Evolutionary conservation across 2,888 invertebrate genomes (phyloP), one percentile per base, ranked within the genome.

Genomic region (Aporophyla lueneburgensis): DNA sequence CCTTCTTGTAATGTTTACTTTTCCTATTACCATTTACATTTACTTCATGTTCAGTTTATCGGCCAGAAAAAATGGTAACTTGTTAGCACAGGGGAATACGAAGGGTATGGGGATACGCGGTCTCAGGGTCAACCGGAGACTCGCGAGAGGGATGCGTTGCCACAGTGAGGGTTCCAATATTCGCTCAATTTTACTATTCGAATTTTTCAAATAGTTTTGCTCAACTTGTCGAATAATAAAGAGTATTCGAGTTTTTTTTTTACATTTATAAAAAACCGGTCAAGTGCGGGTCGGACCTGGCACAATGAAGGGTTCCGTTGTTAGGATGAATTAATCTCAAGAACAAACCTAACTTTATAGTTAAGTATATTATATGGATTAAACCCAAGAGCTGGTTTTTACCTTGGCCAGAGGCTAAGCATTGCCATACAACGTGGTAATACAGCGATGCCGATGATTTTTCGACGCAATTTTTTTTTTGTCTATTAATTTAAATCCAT

Each of bases 111-210:
- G 89, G 91, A 92, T 91, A 91, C 91, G 87, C 92, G 91, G 92
- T 92, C 93, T 90, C 91, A 92, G 92, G 93, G 93, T 93, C 93
- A 93, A 91, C 89, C 89, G 88, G 86, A 86, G 88, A 87, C 87
- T 88, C 86, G 87, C 73, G 72, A 90, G 89, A 91, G 93, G 92
- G 91, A 88, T 89, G 92, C 91, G 94, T 94, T 92, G 93, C n/a
- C 56, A 40, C 10, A 19, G 33, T 33, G 16, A 56, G 56, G 33
- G 0, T 19, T 67, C 56, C 33, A 67, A 9, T 56, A 56, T 67
- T 67, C 33, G 33, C 16, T 56, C 3, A 56, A 33, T n/a, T 53
- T 67, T 16, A 16, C n/a, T n/a, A 51, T 53, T 33, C 5, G 14
- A 49, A 7, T 14, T 49, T 19, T 49, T 66, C 14, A 14, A 54